phyloP scores from a whole-genome alignment of 2,888 invertebrate species.

The Terebella lapidaria region DNA sequence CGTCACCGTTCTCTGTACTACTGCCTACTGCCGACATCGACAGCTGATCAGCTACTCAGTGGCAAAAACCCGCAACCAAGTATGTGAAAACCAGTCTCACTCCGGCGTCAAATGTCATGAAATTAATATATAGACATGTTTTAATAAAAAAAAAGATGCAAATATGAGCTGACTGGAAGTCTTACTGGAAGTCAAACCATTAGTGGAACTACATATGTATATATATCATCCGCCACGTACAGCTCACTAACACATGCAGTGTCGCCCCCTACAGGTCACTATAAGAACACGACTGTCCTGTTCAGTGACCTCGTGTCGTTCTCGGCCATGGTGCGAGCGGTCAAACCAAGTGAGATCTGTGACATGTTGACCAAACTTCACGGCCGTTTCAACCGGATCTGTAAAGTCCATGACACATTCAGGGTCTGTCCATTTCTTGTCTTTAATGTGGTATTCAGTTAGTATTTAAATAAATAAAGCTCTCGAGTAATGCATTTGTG shows the following conservation, averaged over 20 bases:
- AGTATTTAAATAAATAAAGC: too few species aligned
- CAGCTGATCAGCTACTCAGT: slow-evolving; percentile 23
- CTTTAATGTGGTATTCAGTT: too few species aligned
- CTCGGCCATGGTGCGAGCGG: slow-evolving; percentile 33
- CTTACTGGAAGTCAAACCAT: too few species aligned
- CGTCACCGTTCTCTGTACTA: slow-evolving; percentile 23
- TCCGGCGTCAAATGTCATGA: too few species aligned
- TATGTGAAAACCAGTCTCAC: too few species aligned
- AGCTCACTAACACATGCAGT: too few species aligned
- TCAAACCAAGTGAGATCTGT: slow-evolving; percentile 34
- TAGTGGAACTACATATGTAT: too few species aligned
- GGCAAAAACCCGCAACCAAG: slow-evolving; percentile 29
- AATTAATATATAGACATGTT: too few species aligned
- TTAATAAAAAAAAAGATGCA: too few species aligned
- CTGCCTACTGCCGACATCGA: slow-evolving; percentile 30
- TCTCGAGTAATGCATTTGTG: too few species aligned
- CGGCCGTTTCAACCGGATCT: slow-evolving; percentile 32
- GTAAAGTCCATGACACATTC: slow-evolving; percentile 15
- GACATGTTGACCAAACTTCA: slow-evolving; percentile 39
- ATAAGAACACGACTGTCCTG: slow-evolving; percentile 30
- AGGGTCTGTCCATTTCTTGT: slow-evolving; percentile 37
- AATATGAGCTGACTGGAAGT: too few species aligned
- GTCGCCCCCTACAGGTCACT: not conserved
- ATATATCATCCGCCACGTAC: too few species aligned
- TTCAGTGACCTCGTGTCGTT: slow-evolving; percentile 45